phyloP scores from a whole-genome alignment of 1,140 invertebrate genomes.

The Magallana gigas region DNA sequence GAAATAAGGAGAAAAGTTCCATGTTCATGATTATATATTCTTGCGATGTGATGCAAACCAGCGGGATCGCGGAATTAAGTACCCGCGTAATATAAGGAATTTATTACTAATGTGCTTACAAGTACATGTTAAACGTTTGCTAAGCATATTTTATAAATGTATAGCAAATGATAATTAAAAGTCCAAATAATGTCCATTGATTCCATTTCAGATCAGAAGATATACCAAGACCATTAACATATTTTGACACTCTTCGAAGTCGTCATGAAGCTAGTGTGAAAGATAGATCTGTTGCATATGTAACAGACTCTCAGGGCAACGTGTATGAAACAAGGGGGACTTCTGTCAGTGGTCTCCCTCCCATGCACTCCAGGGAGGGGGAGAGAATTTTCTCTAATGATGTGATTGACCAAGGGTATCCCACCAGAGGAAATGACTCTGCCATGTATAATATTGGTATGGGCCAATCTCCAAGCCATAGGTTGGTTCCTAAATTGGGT shows the following conservation, averaged over 20 bases:
- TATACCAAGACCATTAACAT: background rate
- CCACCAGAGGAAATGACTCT: background rate
- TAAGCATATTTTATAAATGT: background rate
- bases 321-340: background rate
- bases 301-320: background rate
- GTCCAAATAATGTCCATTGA: no score
- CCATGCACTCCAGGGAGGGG: background rate
- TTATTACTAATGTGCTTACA: no score
- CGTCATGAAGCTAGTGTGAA: background rate
- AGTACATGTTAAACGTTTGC: no score
- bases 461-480: background rate
- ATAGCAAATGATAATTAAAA: no score
- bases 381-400: background rate
- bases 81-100: no score
- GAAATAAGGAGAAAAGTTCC: no score
- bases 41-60: no score
- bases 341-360: background rate
- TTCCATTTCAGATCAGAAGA: constrained; percentile 3
- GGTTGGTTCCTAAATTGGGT: background rate
- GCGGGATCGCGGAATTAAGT: no score
- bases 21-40: no score
- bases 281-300: background rate
- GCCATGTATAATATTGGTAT: background rate
- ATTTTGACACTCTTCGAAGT: background rate
- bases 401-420: background rate